A percentile compares a stretch with the other conserved stretches of the same genome.
phyloP scores from a whole-genome alignment of 2,797 vertebrate species.

The Chrysolophus pictus region DNA sequence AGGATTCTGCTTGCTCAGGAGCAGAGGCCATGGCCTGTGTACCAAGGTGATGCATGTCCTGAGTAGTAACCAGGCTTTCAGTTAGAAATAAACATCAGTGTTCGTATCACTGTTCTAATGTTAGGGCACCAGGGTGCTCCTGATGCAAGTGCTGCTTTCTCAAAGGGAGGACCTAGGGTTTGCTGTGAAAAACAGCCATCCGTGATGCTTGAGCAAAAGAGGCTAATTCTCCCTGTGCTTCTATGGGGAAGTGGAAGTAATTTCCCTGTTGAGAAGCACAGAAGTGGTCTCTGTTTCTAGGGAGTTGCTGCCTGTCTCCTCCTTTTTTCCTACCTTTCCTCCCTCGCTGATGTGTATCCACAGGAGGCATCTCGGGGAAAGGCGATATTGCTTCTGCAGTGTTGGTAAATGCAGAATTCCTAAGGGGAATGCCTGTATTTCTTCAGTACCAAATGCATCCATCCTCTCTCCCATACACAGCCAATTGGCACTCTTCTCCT shows the following conservation, averaged over 20 bases:
- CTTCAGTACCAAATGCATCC: neutral
- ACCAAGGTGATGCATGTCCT: accelerated
- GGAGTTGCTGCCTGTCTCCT: neutral
- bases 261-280: neutral
- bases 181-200: neutral
- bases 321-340: neutral
- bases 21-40: accelerated
- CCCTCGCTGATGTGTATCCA: neutral
- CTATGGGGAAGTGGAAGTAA: neutral
- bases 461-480: neutral
- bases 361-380: neutral
- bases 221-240: neutral
- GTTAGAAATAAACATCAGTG: neutral
- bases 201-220: neutral
- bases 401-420: neutral
- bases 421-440: neutral
- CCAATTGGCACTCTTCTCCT: neutral
- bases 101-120: neutral
- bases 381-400: neutral
- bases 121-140: neutral
- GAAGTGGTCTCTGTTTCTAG: neutral
- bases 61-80: neutral
- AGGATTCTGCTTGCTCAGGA: neutral
- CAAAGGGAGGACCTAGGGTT: neutral
- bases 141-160: neutral